Percentiles rank a stretch among this genome's conserved stretches.
phyloP scores from a whole-genome alignment of 2,888 invertebrate genomes.

The Mystacides longicornis region DNA sequence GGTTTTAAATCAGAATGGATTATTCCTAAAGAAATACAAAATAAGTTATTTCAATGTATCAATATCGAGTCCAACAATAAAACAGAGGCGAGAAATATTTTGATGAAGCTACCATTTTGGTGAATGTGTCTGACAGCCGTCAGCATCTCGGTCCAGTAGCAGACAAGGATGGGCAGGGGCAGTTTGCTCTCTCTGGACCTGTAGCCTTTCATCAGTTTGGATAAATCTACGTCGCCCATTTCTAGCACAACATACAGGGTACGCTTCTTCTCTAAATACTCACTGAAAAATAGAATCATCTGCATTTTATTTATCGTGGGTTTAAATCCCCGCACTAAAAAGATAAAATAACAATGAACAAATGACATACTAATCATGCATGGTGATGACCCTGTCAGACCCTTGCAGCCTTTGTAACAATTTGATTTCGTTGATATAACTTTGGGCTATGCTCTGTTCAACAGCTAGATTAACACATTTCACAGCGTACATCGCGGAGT shows the following conservation, averaged over 20 bases:
- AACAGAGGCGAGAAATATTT: no score
- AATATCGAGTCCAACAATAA: no score
- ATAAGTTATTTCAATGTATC: no score
- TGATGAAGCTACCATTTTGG: constrained; percentile 66
- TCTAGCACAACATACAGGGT: constrained; percentile 84
- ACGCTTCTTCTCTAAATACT: constrained; percentile 56
- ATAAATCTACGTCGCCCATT: constrained; percentile 84
- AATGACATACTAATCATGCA: constrained; percentile 77
- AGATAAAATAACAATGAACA: no score
- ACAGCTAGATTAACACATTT: constrained; percentile 76
- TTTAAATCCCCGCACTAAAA: no score
- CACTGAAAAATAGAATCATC: no score
- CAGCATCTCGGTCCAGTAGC: constrained; percentile 93
- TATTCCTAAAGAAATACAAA: constrained; percentile 55
- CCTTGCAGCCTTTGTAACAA: constrained; percentile 74
- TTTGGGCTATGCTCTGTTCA: constrained; percentile 63
- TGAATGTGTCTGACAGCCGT: constrained; percentile 87
- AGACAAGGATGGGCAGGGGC: constrained; percentile 69
- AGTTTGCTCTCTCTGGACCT: constrained; percentile 45
- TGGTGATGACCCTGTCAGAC: constrained; percentile 72
- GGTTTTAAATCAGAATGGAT: constrained; percentile 97
- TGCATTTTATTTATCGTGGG: no score
- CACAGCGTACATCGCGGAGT: constrained; percentile 58
- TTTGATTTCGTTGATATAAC: constrained; percentile 84
- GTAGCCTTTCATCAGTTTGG: constrained; percentile 61